Percentiles rank a stretch among this genome's conserved stretches.
phyloP scores from a whole-genome alignment of 2,888 invertebrate genomes.

The Cantharis rufa region DNA sequence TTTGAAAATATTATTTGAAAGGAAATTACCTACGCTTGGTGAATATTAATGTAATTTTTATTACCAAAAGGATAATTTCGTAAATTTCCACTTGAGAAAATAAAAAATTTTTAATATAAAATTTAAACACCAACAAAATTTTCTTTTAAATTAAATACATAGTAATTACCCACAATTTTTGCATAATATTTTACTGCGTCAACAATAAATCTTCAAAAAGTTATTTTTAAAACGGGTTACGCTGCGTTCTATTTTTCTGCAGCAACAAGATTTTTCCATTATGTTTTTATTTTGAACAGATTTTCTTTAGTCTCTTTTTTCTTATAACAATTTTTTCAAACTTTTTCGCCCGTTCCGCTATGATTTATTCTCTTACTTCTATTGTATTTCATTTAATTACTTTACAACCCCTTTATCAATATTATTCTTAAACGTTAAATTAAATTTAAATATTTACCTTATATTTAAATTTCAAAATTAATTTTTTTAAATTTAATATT shows the following conservation, averaged over 20 bases:
- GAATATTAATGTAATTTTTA: neutral
- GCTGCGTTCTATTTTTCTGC: conserved; percentile 9
- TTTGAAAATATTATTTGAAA: neutral
- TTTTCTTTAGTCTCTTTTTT: conserved; percentile 25
- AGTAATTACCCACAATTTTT: neutral
- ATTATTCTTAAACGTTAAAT: neutral
- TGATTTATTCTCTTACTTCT: neutral
- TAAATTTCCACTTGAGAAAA: neutral
- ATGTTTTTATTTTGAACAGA: conserved; percentile 30
- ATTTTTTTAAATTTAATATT: neutral
- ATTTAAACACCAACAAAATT: neutral
- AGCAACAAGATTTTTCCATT: conserved; percentile 30
- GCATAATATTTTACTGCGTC: neutral
- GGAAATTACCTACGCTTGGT: neutral
- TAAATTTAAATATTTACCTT: neutral
- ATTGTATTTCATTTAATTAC: neutral
- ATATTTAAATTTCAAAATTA: neutral
- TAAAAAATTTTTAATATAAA: neutral
- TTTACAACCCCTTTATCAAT: neutral
- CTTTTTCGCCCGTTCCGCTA: neutral
- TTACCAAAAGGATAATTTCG: neutral
- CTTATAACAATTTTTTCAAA: conserved; percentile 23
- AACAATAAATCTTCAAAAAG: conserved; percentile 16
- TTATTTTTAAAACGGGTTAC: conserved; percentile 22
- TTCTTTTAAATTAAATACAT: neutral